Percentiles rank a stretch among this genome's conserved stretches.
Evolutionary conservation across 2,888 invertebrate species (phyloP).

Genomic region (Mechanitis messenoides): DNA sequence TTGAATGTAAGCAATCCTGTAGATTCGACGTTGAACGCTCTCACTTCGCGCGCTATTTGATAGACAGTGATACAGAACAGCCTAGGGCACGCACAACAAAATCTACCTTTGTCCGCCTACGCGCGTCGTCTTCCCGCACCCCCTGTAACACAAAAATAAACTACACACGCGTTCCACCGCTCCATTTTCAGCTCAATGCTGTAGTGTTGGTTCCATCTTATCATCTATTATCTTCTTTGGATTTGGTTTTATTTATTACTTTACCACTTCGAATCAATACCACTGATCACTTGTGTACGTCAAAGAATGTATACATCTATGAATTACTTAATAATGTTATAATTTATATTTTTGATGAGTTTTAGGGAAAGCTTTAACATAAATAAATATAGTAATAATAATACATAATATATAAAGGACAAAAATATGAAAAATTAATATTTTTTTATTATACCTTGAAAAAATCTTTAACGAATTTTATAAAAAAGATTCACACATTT

Average conservation of each 20-base stretch:
- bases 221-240: background rate
- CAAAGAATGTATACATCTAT: too few relatives aligned
- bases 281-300: too few relatives aligned
- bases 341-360: too few relatives aligned
- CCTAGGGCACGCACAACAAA: constrained; percentile 77
- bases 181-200: constrained; percentile 33
- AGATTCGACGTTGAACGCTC: constrained; percentile 64
- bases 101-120: constrained; percentile 73
- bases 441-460: too few relatives aligned
- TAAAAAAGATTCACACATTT: too few relatives aligned
- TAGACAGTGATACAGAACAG: constrained; percentile 75
- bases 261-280: too few relatives aligned
- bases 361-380: too few relatives aligned
- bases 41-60: constrained; percentile 71
- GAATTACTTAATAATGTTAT: too few relatives aligned
- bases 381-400: too few relatives aligned
- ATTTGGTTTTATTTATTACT: background rate
- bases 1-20: constrained; percentile 32
- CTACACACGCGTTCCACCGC: constrained; percentile 67
- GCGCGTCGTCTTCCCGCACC: constrained; percentile 67
- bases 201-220: background rate
- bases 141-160: constrained; percentile 76
- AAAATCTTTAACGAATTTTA: too few relatives aligned
- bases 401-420: too few relatives aligned
- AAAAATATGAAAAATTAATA: too few relatives aligned